phyloP scores from a whole-genome alignment of 1,140 invertebrate species.

The Lepidurus apus region DNA sequence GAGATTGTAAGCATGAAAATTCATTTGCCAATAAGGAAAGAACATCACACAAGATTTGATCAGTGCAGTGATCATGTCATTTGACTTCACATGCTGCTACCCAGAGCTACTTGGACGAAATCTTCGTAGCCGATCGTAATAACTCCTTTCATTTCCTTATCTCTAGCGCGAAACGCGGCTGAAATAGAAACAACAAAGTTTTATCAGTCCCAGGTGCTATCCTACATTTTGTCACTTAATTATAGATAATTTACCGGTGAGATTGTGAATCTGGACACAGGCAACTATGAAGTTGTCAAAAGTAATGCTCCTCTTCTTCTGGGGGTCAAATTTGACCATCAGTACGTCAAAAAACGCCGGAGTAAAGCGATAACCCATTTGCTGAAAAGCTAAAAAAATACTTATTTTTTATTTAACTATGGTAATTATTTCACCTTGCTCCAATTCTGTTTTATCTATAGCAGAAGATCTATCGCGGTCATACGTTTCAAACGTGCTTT shows the following conservation, averaged over 20 bases:
- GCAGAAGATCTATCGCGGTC: slow-evolving; percentile 74
- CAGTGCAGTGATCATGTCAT: background rate
- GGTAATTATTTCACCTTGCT: slow-evolving; percentile 53
- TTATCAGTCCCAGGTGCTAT: background rate
- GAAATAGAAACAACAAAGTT: slow-evolving; percentile 41
- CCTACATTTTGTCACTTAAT: background rate
- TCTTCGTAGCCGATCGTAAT: slow-evolving; percentile 81
- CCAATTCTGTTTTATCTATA: slow-evolving; percentile 73
- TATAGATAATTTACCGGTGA: slow-evolving; percentile 52
- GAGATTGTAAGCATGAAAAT: background rate
- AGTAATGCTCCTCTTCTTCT: slow-evolving; percentile 58
- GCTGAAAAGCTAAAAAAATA: slow-evolving; percentile 58
- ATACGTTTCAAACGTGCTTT: slow-evolving; percentile 67
- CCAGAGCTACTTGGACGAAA: slow-evolving; percentile 66
- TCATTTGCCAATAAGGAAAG: background rate
- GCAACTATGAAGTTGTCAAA: slow-evolving; percentile 83
- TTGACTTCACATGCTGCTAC: slow-evolving; percentile 11
- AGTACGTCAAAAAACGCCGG: slow-evolving; percentile 70
- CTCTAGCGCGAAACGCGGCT: slow-evolving; percentile 70
- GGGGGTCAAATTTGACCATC: slow-evolving; percentile 57
- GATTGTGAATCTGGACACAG: slow-evolving; percentile 78
- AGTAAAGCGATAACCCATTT: slow-evolving; percentile 83
- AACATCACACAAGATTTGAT: background rate
- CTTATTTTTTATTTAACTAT: background rate
- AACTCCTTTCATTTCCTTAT: slow-evolving; percentile 64